Percentiles rank a stretch among this genome's conserved stretches.
Evolutionary conservation across 2,797 vertebrate genomes (phyloP).

Genomic region (Scarus forsteni): DNA sequence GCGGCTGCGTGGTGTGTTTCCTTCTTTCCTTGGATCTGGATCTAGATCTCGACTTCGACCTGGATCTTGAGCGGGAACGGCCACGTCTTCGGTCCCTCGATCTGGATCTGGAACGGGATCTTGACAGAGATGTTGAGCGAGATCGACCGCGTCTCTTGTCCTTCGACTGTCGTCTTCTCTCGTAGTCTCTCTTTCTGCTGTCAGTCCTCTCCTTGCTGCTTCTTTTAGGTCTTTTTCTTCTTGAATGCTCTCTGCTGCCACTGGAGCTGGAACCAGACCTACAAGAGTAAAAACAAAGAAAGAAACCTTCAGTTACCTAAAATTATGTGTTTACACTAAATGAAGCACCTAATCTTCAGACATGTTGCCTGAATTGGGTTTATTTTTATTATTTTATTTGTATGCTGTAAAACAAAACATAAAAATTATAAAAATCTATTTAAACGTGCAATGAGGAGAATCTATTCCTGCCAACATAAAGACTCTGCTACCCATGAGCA

Average conservation of each 20-base stretch:
- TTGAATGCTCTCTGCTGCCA: slow-evolving; percentile 86
- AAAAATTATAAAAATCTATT: too few relatives aligned
- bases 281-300: slow-evolving; percentile 29
- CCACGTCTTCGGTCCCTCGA: slow-evolving; percentile 83
- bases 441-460: too few relatives aligned
- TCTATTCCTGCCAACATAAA: too few relatives aligned
- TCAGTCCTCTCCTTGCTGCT: slow-evolving; percentile 65
- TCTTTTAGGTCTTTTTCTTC: slow-evolving; percentile 72
- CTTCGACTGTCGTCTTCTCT: slow-evolving; percentile 66
- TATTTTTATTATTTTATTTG: too few relatives aligned
- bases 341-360: too few relatives aligned
- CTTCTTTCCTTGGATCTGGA: slow-evolving; percentile 87
- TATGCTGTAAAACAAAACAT: too few relatives aligned
- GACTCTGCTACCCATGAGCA: too few relatives aligned
- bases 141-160: slow-evolving; percentile 77
- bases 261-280: slow-evolving; percentile 83
- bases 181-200: slow-evolving; percentile 58
- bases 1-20: slow-evolving; percentile 72
- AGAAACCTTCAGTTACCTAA: not conserved
- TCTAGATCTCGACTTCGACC: slow-evolving; percentile 60
- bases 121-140: slow-evolving; percentile 63
- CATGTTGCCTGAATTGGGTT: too few relatives aligned
- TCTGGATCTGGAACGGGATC: slow-evolving; percentile 72
- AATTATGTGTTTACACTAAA: not conserved
- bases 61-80: slow-evolving; percentile 73